A percentile compares a stretch with the other conserved stretches of the same genome.
Conservation (phyloP, 2,888 invertebrate genomes). For the Petrolisthes manimaculis region DNA sequence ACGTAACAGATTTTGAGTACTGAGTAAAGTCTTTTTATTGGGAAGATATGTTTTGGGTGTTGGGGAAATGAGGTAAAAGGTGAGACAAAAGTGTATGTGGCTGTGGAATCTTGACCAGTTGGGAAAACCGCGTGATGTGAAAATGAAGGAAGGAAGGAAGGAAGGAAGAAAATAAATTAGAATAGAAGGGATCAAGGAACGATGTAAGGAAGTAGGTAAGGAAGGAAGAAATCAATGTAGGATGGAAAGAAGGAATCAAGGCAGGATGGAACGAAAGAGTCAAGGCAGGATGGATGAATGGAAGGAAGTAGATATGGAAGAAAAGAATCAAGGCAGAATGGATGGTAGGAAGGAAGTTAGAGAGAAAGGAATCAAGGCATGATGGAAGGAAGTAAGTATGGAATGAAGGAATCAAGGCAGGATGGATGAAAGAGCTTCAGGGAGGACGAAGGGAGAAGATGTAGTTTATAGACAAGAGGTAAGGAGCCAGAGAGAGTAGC, state of each 20-base stretch:
- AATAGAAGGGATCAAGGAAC: background rate
- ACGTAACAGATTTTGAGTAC: too few species aligned
- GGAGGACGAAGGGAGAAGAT: background rate
- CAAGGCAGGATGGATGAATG: background rate
- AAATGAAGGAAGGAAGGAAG: too few species aligned
- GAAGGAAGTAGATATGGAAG: background rate
- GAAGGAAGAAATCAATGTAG: background rate
- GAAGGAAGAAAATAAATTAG: too few species aligned
- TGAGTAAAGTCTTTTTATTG: too few species aligned
- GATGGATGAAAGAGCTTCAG: background rate
- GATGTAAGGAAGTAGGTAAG: background rate
- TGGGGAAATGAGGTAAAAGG: too few species aligned
- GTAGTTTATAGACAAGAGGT: background rate
- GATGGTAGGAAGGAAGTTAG: background rate
- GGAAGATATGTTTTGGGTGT: too few species aligned
- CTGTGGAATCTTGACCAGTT: too few species aligned
- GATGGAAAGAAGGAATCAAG: background rate
- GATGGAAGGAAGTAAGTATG: background rate
- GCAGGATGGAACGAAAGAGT: background rate
- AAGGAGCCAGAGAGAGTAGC: background rate
- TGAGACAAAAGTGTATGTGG: too few species aligned
- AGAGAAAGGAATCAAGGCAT: background rate
- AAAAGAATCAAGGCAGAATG: background rate
- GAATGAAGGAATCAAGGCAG: background rate
- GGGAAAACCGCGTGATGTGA: too few species aligned